A percentile compares a stretch with the other conserved stretches of the same genome.
These are phyloP conservation scores for Euphydryas editha DNA, from an alignment of 2,888 invertebrate species.

Conservation along the genomic window DNA sequence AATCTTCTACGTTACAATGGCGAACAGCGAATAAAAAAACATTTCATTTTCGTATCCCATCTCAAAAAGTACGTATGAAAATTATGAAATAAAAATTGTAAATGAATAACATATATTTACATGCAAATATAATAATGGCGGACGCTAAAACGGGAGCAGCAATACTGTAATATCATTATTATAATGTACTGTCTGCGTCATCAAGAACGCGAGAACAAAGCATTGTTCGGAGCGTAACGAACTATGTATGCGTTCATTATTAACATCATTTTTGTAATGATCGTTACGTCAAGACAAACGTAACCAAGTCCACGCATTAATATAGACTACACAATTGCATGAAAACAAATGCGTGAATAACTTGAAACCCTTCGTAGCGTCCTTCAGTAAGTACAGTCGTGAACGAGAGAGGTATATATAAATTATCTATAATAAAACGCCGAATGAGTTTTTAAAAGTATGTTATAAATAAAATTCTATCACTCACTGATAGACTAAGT, in stretches of 20 bases:
- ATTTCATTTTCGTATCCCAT: not conserved
- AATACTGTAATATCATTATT: conserved; percentile 26
- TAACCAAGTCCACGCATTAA: conserved; percentile 23
- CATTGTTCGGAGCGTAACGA: conserved; percentile 36
- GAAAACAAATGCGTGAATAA: not conserved
- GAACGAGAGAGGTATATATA: not conserved
- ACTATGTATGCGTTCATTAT: conserved; percentile 39
- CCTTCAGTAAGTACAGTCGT: not conserved
- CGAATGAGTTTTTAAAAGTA: not conserved
- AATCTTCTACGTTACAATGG: not conserved
- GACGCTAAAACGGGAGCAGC: conserved; percentile 17
- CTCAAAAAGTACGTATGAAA: not conserved
- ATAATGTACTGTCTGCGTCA: conserved; percentile 24
- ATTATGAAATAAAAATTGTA: conserved; percentile 4
- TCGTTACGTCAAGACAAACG: conserved; percentile 35
- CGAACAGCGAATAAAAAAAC: not conserved
- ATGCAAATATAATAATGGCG: conserved; percentile 12
- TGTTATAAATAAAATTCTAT: too few species aligned
- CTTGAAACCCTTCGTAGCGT: not conserved
- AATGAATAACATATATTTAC: not conserved
- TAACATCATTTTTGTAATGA: conserved; percentile 34
- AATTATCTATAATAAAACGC: not conserved
- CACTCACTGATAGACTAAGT: too few species aligned
- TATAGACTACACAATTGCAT: not conserved
- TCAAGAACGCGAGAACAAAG: conserved; percentile 37